Base-by-base conservation (phyloP, 2,113 vertebrate species). In the Prionailurus bengalensis region DNA sequence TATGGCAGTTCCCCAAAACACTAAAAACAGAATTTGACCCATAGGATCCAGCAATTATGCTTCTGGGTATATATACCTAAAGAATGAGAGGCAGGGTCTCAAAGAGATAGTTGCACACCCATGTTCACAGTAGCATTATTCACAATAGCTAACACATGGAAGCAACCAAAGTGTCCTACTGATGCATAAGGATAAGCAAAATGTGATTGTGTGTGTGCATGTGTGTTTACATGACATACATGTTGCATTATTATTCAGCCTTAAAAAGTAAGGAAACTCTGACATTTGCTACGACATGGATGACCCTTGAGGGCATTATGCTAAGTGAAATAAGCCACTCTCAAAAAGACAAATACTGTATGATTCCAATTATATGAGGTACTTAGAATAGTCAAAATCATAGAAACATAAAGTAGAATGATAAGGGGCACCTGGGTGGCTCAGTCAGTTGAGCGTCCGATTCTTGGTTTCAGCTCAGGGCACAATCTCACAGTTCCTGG, bases 191-290 rank as follows among this genome's bases (percentile, higher is more conserved):
- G 21, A 45, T 68, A 95, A 76, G n/a, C 21, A 91, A 91, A 84
- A 84, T 84, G 13, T 42, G 21, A 13, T 42, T 45, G 45, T 9
- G 45, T 45, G 17, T 21, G 53, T 33, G 66, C 5, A 19, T 42
- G 33, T 9, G 27, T 42, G 33, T 2, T 3, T 6, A 23, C 21
- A 39, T 5, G 4, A 61, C 21, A 23, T 61, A 61, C 21, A 61
- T 2, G 19, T 45, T 36, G 16, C 10, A 73, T 89, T 73, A 94
- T 71, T 81, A 73, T 58, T 84, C 11, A 91, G 36, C 29, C 61
- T 91, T 68, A 45, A 36, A 83, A 91, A 90, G 16, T 25, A 83
- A 90, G 39, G 23, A 84, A 89, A 90, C 84, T 84, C 55, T 74
- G 16, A 91, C 21, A 71, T 55, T 36, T 36, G 33, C 36, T 48